These are phyloP conservation scores for Setophaga petechia DNA, from an alignment of 2,113 vertebrate genomes.

Conservation along the genomic window DNA sequence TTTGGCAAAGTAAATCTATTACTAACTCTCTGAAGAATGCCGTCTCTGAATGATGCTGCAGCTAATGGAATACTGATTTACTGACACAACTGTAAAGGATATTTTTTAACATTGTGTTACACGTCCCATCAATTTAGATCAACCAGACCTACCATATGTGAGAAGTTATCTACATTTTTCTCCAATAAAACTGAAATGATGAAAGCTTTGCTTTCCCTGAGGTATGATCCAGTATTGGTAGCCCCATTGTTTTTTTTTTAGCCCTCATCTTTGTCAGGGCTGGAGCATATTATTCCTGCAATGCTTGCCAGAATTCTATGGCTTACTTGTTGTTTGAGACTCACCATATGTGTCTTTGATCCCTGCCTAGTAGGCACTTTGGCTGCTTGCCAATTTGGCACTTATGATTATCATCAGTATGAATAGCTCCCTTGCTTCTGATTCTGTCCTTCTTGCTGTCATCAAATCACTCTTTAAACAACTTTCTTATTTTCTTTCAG, in stretches of 20 bases:
- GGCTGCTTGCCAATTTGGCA: slow-evolving; percentile 64
- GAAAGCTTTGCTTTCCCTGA: slow-evolving; percentile 68
- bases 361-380: slow-evolving; percentile 67
- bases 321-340: slow-evolving; percentile 71
- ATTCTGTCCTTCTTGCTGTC: slow-evolving; percentile 66
- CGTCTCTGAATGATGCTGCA: slow-evolving; percentile 37
- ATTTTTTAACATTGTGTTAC: slow-evolving; percentile 65
- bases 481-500: slow-evolving; percentile 46
- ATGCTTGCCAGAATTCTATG: slow-evolving; percentile 65
- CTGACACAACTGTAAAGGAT: slow-evolving; percentile 61
- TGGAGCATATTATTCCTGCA: slow-evolving; percentile 62
- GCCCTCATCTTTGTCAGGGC: slow-evolving; percentile 42
- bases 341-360: slow-evolving; percentile 76
- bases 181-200: slow-evolving; percentile 69
- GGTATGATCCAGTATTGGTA: slow-evolving; percentile 58
- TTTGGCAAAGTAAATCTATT: slow-evolving; percentile 62
- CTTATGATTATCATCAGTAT: slow-evolving; percentile 53
- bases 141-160: slow-evolving; percentile 73
- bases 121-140: slow-evolving; percentile 68
- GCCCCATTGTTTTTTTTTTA: slow-evolving; percentile 34
- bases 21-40: slow-evolving; percentile 69
- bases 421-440: slow-evolving; percentile 70
- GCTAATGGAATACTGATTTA: slow-evolving; percentile 68
- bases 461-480: slow-evolving; percentile 58
- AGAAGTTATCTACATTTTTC: slow-evolving; percentile 72